These are phyloP conservation scores for Lasius fuliginosus DNA, from an alignment of 2,888 invertebrate species.

Conservation along the genomic window DNA sequence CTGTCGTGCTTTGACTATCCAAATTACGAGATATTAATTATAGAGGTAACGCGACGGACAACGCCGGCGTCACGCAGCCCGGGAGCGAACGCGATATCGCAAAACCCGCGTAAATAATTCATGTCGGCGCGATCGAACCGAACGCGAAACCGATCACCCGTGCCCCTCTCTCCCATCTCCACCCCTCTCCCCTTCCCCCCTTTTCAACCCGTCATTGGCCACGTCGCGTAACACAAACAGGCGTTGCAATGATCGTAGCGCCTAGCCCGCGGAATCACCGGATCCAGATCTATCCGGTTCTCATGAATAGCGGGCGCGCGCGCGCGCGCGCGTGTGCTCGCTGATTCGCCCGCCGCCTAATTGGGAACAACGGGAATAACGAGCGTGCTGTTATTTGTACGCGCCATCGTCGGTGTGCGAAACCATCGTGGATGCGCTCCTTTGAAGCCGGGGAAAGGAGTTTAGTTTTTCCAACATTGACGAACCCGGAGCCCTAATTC, in stretches of 20 bases:
- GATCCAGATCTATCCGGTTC: constrained; percentile 76
- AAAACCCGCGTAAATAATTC: constrained; percentile 57
- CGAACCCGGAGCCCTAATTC: background rate
- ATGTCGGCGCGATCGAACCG: constrained; percentile 56
- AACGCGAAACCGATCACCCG: constrained; percentile 55
- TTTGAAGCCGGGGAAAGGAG: background rate
- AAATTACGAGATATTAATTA: constrained; percentile 72
- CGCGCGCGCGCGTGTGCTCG: constrained; percentile 21
- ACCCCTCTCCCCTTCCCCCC: background rate
- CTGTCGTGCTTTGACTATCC: constrained; percentile 69
- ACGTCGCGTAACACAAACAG: constrained; percentile 47
- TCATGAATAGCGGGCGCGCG: constrained; percentile 56
- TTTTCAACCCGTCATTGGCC: constrained; percentile 28
- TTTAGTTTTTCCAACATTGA: background rate
- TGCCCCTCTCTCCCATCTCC: constrained; percentile 7
- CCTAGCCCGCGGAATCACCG: constrained; percentile 63
- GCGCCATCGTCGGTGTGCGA: constrained; percentile 52
- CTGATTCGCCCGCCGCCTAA: constrained; percentile 70
- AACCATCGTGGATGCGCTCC: background rate
- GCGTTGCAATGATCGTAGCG: constrained; percentile 59
- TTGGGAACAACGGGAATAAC: constrained; percentile 71
- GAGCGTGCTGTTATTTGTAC: constrained; percentile 63
- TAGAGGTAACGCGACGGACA: constrained; percentile 69
- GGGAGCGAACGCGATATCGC: constrained; percentile 50
- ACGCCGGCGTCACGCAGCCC: constrained; percentile 46